Percentiles rank a stretch among this genome's conserved stretches.
Conservation (phyloP, 2,888 invertebrate genomes). For the Eupithecia pulchellata region DNA sequence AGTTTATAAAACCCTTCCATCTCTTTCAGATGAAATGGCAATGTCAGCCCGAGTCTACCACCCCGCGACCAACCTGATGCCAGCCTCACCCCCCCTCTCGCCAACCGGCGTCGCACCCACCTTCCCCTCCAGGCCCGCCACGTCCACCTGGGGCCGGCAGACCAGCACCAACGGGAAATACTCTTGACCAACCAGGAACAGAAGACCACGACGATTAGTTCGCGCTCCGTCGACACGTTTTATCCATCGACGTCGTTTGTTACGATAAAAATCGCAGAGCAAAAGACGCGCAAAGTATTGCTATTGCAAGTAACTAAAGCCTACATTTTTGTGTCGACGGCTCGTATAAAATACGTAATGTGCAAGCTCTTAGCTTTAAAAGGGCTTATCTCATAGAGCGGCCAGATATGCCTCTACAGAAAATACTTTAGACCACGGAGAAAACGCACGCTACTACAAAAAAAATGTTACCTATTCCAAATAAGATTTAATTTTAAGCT, state of each 20-base stretch:
- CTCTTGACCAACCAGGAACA: slow-evolving; percentile 49
- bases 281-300: neutral
- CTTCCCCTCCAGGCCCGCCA: slow-evolving; percentile 54
- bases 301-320: neutral
- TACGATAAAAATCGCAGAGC: neutral
- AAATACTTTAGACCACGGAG: slow-evolving; percentile 2
- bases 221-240: neutral
- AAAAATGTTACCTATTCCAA: slow-evolving; percentile 1
- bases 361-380: neutral
- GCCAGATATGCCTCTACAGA: neutral
- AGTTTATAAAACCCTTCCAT: no score
- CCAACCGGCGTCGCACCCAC: slow-evolving; percentile 62
- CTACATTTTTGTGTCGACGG: neutral
- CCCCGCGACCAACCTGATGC: slow-evolving; percentile 77
- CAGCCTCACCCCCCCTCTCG: slow-evolving; percentile 65
- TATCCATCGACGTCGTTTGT: neutral
- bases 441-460: neutral
- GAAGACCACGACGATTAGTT: neutral
- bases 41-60: slow-evolving; percentile 76
- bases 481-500: neutral
- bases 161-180: slow-evolving; percentile 70
- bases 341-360: neutral
- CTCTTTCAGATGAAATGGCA: slow-evolving; percentile 65
- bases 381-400: neutral
- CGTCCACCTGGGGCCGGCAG: slow-evolving; percentile 61